Evolutionary conservation across 2,113 vertebrate species (phyloP).

Genomic region (Erythrolamprus reginae): DNA sequence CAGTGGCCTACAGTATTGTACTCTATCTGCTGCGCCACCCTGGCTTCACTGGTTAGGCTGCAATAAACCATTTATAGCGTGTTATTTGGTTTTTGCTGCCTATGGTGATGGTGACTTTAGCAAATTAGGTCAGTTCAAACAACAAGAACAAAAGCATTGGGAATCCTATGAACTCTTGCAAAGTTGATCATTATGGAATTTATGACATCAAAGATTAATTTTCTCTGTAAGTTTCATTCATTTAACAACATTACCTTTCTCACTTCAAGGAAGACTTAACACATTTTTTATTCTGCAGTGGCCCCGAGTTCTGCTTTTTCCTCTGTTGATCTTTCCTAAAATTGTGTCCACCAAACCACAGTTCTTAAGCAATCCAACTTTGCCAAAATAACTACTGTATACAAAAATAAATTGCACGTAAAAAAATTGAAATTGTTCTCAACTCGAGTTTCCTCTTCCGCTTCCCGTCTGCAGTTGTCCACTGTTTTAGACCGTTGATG

Average conservation of each 20-base stretch:
- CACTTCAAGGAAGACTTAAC: slow-evolving; percentile 23
- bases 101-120: not conserved
- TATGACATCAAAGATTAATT: too few species aligned
- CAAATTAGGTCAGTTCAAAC: not conserved
- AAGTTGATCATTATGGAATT: not conserved
- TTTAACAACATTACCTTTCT: not conserved
- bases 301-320: slow-evolving; percentile 57
- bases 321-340: slow-evolving; percentile 55
- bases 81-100: not conserved
- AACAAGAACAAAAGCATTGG: too few species aligned
- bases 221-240: not conserved
- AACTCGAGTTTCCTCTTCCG: not conserved
- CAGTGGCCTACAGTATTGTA: too few species aligned
- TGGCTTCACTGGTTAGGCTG: too few species aligned
- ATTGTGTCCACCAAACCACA: slow-evolving; percentile 51
- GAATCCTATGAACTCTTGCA: not conserved
- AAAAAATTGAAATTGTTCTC: not conserved
- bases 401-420: slow-evolving; percentile 49
- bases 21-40: too few species aligned
- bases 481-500: slow-evolving; percentile 15
- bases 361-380: slow-evolving; percentile 24
- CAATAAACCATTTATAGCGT: not conserved
- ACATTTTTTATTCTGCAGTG: slow-evolving; percentile 36
- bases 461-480: not conserved
- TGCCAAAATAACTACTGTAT: slow-evolving; percentile 41